Conservation (phyloP, 2,888 invertebrate species). For the Unio pictorum region DNA sequence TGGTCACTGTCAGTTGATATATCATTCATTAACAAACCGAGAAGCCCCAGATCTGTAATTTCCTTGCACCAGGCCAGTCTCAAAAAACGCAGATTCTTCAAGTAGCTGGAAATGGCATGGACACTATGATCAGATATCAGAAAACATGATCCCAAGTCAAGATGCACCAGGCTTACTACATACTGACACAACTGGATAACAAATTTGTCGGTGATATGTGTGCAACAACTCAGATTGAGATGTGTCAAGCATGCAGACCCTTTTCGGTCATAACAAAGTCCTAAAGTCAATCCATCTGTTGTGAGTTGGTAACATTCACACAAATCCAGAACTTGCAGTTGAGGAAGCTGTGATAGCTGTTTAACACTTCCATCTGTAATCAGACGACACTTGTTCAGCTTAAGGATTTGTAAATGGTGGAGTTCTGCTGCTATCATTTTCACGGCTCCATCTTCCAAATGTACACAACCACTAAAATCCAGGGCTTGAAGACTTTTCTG, state of each 20-base stretch:
- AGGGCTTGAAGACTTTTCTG: conserved; percentile 77
- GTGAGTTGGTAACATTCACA: conserved; percentile 80
- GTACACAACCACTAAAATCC: conserved; percentile 79
- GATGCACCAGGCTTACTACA: conserved; percentile 75
- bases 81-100: conserved; percentile 76
- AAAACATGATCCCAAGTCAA: conserved; percentile 81
- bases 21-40: conserved; percentile 63
- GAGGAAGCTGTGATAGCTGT: conserved; percentile 75
- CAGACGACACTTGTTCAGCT: conserved; percentile 78
- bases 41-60: conserved; percentile 81
- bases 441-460: conserved; percentile 79
- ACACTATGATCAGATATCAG: conserved; percentile 81
- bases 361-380: conserved; percentile 78
- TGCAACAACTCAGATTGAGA: conserved; percentile 64
- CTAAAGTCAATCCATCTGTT: conserved; percentile 77
- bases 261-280: conserved; percentile 72
- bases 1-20: conserved; percentile 32
- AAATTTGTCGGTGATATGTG: conserved; percentile 76
- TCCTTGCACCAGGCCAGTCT: conserved; percentile 80
- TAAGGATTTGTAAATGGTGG: conserved; percentile 76
- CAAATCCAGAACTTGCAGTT: conserved; percentile 78
- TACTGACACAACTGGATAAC: conserved; percentile 77
- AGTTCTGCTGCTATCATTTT: conserved; percentile 77
- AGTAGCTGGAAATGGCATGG: conserved; percentile 80
- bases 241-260: conserved; percentile 40